Percentiles rank a stretch among this genome's conserved stretches.
phyloP scores from a whole-genome alignment of 2,113 vertebrate genomes.

The Diadophis punctatus region DNA sequence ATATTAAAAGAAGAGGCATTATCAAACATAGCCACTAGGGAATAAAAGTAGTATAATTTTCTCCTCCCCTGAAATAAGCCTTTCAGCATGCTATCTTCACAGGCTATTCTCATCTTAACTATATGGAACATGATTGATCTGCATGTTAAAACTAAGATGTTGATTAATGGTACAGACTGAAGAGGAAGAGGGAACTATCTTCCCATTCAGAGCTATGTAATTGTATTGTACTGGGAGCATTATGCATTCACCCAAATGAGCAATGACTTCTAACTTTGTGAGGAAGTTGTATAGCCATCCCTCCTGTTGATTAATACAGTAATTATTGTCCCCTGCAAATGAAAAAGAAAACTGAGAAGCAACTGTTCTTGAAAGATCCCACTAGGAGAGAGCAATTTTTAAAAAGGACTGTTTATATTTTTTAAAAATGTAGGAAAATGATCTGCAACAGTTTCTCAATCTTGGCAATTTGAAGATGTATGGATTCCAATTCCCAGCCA shows the following conservation, averaged over 20 bases:
- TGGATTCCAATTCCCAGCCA: not conserved
- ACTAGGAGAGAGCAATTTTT: not conserved
- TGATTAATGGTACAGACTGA: not conserved
- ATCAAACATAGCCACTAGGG: not conserved
- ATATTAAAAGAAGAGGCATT: slow-evolving; percentile 7
- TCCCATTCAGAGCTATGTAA: not conserved
- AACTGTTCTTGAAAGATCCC: not conserved
- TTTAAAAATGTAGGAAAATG: not conserved
- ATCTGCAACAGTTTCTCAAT: not conserved
- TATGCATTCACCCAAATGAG: not conserved
- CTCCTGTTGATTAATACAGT: not conserved
- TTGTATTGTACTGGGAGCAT: not conserved
- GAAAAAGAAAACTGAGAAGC: not conserved
- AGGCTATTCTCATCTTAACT: not conserved
- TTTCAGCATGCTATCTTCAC: not conserved
- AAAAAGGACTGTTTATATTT: not conserved
- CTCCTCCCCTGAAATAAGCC: not conserved
- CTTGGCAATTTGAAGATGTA: not conserved
- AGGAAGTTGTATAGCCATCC: not conserved
- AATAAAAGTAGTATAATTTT: not conserved
- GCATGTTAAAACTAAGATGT: not conserved
- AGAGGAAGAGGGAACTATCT: not conserved
- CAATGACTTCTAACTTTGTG: not conserved
- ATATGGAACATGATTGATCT: not conserved
- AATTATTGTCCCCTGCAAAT: not conserved